These are phyloP conservation scores for Phoxinus dragarum DNA, from an alignment of 2,797 vertebrate genomes.

Conservation along the genomic window DNA sequence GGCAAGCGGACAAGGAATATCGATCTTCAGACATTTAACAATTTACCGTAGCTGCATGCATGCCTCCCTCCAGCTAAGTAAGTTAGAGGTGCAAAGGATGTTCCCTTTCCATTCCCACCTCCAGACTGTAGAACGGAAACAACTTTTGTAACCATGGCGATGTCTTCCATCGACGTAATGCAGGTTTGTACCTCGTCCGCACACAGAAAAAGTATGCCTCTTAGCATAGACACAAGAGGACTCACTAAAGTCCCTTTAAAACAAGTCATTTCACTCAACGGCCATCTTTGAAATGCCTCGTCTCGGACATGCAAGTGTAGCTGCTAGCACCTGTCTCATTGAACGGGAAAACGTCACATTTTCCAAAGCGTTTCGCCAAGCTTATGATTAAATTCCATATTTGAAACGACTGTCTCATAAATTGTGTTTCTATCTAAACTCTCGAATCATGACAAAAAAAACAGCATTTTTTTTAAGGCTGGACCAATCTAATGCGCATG, in stretches of 20 bases:
- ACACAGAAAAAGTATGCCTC: background rate
- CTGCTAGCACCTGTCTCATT: too few relatives aligned
- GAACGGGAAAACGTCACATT: too few relatives aligned
- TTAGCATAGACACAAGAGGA: background rate
- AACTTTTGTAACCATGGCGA: constrained; percentile 30
- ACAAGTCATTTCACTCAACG: too few relatives aligned
- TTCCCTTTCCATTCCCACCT: constrained; percentile 4
- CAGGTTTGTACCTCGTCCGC: background rate
- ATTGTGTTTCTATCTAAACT: too few relatives aligned
- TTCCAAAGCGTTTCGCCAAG: too few relatives aligned
- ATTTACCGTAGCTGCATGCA: constrained; percentile 19
- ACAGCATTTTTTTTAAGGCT: too few relatives aligned
- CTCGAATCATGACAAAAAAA: too few relatives aligned
- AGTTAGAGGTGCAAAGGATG: constrained; percentile 23
- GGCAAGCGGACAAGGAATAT: constrained; percentile 33
- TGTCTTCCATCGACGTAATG: background rate
- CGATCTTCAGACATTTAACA: constrained; percentile 52
- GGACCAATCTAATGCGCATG: too few relatives aligned
- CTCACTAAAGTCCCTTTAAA: background rate
- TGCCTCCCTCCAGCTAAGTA: background rate
- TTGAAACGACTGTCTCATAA: too few relatives aligned
- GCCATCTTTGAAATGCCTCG: too few relatives aligned
- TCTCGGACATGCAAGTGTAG: too few relatives aligned
- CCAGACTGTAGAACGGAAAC: background rate
- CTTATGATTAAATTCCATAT: too few relatives aligned